Evolutionary conservation across 2,113 vertebrate genomes (phyloP).

Genomic region (Pygathrix nemaeus): DNA sequence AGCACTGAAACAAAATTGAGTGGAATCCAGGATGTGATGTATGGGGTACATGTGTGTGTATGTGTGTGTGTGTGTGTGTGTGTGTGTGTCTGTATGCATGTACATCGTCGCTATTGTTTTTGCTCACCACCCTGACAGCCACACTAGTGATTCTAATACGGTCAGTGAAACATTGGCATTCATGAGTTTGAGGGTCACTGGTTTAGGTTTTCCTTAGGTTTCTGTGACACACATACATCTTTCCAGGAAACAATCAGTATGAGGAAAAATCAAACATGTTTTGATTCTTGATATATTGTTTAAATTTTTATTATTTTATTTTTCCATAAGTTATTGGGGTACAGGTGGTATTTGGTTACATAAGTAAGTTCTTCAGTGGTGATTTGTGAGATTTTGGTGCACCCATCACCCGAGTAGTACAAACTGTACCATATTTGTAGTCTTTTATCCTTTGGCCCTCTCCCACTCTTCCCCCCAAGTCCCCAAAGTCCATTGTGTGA

Average conservation of each 20-base stretch:
- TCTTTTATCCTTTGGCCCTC: no score
- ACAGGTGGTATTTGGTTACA: no score
- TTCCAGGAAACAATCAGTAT: neutral
- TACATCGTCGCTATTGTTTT: fast-evolving
- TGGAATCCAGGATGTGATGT: neutral
- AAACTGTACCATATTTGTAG: no score
- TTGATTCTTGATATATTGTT: neutral
- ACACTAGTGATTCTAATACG: neutral
- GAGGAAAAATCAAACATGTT: neutral
- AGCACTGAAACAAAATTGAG: neutral
- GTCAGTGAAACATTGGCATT: neutral
- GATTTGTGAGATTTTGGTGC: no score
- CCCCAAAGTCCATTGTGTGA: no score
- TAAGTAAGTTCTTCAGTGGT: no score
- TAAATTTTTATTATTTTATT: no score
- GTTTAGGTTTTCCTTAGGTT: neutral
- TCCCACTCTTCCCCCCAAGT: no score
- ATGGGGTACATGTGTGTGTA: no score
- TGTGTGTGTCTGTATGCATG: fast-evolving
- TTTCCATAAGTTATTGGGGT: no score
- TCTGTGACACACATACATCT: neutral
- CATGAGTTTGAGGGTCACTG: neutral
- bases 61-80: no score
- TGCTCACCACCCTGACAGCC: neutral
- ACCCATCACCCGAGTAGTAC: no score